Conservation (phyloP, 2,888 invertebrate species). For the Sicus ferrugineus region DNA sequence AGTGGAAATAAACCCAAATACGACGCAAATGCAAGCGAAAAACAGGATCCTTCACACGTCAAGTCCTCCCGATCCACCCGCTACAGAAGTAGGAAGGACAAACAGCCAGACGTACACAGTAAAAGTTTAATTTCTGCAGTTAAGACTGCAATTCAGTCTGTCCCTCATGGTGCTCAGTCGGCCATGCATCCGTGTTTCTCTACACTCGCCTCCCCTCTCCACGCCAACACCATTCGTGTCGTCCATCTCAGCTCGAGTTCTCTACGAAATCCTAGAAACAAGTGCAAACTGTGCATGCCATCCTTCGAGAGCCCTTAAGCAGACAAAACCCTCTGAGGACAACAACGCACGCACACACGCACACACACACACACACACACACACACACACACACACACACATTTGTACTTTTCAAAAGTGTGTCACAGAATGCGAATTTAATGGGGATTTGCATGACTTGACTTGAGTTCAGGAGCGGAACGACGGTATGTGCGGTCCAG, state of each 20-base stretch:
- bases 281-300: slow-evolving; percentile 4
- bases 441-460: slow-evolving; percentile 1
- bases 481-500: too few relatives aligned
- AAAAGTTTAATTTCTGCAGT: slow-evolving; percentile 19
- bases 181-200: background rate
- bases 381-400: slow-evolving; percentile 6
- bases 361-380: slow-evolving; percentile 8
- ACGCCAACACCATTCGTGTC: background rate
- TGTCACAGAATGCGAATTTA: slow-evolving; percentile 57
- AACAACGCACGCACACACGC: background rate
- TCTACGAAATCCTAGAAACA: background rate
- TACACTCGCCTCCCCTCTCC: too few relatives aligned
- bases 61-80: too few relatives aligned
- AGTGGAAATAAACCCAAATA: too few relatives aligned
- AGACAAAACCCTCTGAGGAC: slow-evolving; percentile 17
- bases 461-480: too few relatives aligned
- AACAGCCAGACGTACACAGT: slow-evolving; percentile 5
- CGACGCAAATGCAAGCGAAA: too few relatives aligned
- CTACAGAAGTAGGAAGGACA: too few relatives aligned
- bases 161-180: background rate
- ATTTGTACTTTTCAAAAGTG: slow-evolving; percentile 44
- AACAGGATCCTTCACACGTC: too few relatives aligned
- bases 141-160: slow-evolving; percentile 1
- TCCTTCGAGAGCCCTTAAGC: slow-evolving; percentile 23
- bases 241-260: background rate